These are phyloP conservation scores for Orycteropus afer DNA, from an alignment of 2,113 vertebrate species.

Conservation along the genomic window DNA sequence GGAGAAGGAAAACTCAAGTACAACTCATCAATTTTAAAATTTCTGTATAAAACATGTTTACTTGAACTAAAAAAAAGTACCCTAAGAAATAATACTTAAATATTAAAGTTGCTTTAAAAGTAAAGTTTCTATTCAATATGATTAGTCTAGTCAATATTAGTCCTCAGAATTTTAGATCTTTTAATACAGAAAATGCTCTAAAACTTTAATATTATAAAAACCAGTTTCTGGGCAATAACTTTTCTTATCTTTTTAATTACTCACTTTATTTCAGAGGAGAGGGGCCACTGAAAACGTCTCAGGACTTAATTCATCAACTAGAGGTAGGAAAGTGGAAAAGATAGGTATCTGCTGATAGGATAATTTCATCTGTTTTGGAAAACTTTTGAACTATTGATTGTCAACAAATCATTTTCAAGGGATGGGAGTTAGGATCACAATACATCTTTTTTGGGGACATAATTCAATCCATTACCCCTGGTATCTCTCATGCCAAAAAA, in stretches of 20 bases:
- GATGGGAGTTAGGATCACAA: neutral
- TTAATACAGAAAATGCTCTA: conserved; percentile 39
- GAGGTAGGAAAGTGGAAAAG: conserved; percentile 87
- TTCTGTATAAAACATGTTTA: conserved; percentile 17
- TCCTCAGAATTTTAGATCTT: conserved; percentile 28
- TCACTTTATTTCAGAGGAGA: conserved; percentile 91
- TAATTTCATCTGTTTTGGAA: neutral
- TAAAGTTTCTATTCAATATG: conserved; percentile 33
- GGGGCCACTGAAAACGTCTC: conserved; percentile 96
- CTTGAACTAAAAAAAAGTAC: neutral
- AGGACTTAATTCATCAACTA: conserved; percentile 96
- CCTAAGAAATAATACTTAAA: neutral
- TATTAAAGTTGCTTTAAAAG: conserved; percentile 52
- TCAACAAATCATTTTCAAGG: neutral
- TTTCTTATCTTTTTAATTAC: conserved; percentile 50
- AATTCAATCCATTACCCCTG: neutral
- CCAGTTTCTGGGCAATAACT: neutral
- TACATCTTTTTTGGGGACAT: neutral
- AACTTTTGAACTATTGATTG: neutral
- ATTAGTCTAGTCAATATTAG: conserved; percentile 11
- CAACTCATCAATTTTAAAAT: conserved; percentile 14
- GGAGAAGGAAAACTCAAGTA: conserved; percentile 7
- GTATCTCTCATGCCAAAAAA: neutral
- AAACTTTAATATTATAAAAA: conserved; percentile 41
- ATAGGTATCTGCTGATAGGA: neutral